A percentile compares a stretch with the other conserved stretches of the same genome.
These are phyloP conservation scores for Micromussa lordhowensis DNA, from an alignment of 92 coral and sea anemone genomes.

Conservation along the genomic window DNA sequence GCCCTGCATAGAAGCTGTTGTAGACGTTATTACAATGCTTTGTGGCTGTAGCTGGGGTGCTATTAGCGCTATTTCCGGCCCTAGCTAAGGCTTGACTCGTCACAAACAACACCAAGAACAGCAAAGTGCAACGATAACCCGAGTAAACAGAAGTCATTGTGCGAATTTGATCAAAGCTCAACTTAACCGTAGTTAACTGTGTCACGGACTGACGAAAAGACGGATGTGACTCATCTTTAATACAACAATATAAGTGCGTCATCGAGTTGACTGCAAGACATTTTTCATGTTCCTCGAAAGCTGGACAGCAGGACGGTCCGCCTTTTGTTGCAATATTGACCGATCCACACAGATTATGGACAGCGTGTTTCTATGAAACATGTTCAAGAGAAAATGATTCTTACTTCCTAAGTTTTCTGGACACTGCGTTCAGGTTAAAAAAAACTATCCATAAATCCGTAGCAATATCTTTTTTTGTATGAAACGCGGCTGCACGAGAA, in stretches of 20 bases:
- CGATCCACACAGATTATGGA: too few species aligned
- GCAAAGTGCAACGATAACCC: background rate
- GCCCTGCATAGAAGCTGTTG: background rate
- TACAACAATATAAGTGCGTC: background rate
- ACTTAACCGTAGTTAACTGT: background rate
- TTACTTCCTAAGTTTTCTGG: too few species aligned
- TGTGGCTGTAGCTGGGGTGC: background rate
- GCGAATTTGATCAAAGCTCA: background rate
- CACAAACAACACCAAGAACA: background rate
- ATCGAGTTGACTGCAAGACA: background rate
- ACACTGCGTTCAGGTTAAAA: too few species aligned
- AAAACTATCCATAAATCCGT: too few species aligned
- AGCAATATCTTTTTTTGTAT: too few species aligned
- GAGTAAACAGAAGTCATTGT: conserved; percentile 1
- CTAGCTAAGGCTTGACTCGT: background rate
- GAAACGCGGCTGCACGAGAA: too few species aligned
- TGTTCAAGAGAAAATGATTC: too few species aligned
- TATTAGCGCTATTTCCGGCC: background rate
- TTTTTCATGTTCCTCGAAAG: background rate
- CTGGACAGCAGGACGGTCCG: too few species aligned
- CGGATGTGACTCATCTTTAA: background rate
- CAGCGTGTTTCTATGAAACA: too few species aligned
- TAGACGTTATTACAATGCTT: background rate
- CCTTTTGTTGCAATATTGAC: too few species aligned
- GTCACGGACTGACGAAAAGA: background rate